Conservation (phyloP, 2,113 vertebrate species). For the Nymphicus hollandicus region DNA sequence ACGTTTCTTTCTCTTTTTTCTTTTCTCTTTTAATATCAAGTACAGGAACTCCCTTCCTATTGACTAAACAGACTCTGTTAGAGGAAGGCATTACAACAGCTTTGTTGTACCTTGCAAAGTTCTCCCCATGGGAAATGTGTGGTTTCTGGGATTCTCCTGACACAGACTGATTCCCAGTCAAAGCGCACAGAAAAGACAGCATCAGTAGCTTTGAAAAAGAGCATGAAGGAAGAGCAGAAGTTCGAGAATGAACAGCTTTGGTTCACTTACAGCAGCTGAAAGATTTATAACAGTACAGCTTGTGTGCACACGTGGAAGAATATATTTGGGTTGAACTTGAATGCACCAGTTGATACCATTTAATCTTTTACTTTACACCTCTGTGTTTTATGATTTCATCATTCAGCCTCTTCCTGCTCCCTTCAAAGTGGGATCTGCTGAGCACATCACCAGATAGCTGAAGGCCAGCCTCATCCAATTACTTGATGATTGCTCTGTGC, state of each 20-base stretch:
- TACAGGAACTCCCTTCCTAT: neutral
- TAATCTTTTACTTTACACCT: neutral
- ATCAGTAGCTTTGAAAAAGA: neutral
- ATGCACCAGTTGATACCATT: neutral
- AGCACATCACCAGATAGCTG: neutral
- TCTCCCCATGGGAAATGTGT: neutral
- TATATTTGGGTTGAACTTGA: neutral
- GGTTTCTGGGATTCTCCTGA: neutral
- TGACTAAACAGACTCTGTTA: neutral
- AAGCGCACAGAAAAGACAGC: neutral
- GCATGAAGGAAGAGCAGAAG: neutral
- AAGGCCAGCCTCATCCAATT: neutral
- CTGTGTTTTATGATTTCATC: neutral
- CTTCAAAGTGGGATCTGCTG: neutral
- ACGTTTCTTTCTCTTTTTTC: neutral
- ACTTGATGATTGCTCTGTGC: neutral
- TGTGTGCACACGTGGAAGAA: neutral
- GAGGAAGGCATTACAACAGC: neutral
- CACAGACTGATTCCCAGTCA: neutral
- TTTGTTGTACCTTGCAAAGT: neutral
- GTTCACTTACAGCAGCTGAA: slow-evolving; percentile 30
- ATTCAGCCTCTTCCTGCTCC: neutral
- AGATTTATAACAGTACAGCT: neutral
- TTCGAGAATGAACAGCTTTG: slow-evolving; percentile 30
- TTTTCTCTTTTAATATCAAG: neutral